A percentile compares a stretch with the other conserved stretches of the same genome.
phyloP scores from a whole-genome alignment of 2,113 vertebrate genomes.

The Xiphias gladius region DNA sequence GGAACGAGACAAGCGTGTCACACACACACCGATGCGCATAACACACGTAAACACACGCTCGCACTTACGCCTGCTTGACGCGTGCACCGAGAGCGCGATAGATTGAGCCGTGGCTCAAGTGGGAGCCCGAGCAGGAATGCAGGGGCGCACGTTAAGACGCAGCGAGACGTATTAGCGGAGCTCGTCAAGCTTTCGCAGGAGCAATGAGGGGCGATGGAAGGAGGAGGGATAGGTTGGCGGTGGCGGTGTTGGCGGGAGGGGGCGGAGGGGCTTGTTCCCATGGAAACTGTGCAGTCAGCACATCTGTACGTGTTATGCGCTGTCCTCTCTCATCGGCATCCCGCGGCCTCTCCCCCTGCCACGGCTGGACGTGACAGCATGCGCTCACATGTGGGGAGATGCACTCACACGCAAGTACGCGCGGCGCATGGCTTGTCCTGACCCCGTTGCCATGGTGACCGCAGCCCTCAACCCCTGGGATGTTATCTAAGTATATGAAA shows the following conservation, averaged over 20 bases:
- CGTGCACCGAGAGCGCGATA: slow-evolving; percentile 29
- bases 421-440: slow-evolving; percentile 30
- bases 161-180: slow-evolving; percentile 65
- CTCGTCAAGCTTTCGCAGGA: slow-evolving; percentile 70
- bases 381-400: slow-evolving; percentile 18
- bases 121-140: slow-evolving; percentile 45
- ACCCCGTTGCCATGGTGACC: slow-evolving; percentile 63
- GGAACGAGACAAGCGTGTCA: slow-evolving; percentile 63
- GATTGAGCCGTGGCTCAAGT: slow-evolving; percentile 52
- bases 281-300: slow-evolving; percentile 89
- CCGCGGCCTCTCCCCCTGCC: slow-evolving; percentile 56
- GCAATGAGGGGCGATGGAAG: slow-evolving; percentile 60
- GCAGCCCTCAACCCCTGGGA: slow-evolving; percentile 39
- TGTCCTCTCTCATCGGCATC: slow-evolving; percentile 74
- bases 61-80: slow-evolving; percentile 26
- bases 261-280: slow-evolving; percentile 79
- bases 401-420: neutral
- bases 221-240: slow-evolving; percentile 57
- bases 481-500: slow-evolving; percentile 34
- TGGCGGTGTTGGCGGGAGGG: neutral
- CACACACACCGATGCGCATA: slow-evolving; percentile 7
- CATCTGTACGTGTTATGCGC: slow-evolving; percentile 80
- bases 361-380: slow-evolving; percentile 68
- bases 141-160: slow-evolving; percentile 56
- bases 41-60: slow-evolving; percentile 4